Evolutionary conservation across 2,113 vertebrate genomes (phyloP).

Genomic region (Nesoenas mayeri): DNA sequence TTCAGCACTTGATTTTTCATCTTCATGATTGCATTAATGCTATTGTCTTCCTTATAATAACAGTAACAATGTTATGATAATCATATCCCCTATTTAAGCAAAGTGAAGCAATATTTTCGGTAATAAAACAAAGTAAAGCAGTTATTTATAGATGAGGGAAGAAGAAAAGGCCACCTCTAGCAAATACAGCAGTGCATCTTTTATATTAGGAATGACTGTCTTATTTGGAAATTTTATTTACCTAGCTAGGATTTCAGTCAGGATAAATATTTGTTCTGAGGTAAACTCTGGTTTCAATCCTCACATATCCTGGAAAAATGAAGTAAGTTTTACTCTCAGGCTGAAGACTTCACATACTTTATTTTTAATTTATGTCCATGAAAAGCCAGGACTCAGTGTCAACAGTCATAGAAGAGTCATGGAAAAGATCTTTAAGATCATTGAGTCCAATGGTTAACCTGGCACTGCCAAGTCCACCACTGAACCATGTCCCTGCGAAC

Average conservation of each 20-base stretch:
- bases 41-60: conserved; percentile 36
- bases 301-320: not conserved
- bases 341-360: not conserved
- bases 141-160: not conserved
- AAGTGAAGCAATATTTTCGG: conserved; percentile 41
- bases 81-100: conserved; percentile 20
- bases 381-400: not conserved
- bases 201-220: not conserved
- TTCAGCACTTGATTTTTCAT: conserved; percentile 42
- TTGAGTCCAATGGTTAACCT: too few species aligned
- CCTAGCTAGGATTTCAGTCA: not conserved
- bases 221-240: not conserved
- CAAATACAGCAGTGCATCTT: not conserved
- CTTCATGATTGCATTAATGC: conserved; percentile 18
- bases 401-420: not conserved
- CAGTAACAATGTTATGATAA: conserved; percentile 45
- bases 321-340: not conserved
- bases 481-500: too few species aligned
- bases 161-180: not conserved
- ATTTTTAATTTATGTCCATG: not conserved
- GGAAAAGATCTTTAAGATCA: too few species aligned
- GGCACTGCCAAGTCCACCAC: too few species aligned
- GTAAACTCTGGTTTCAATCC: not conserved
- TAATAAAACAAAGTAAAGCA: not conserved
- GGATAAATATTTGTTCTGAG: not conserved